Base-by-base conservation (phyloP, 2,888 invertebrate species). In the Lathronympha strigana region DNA sequence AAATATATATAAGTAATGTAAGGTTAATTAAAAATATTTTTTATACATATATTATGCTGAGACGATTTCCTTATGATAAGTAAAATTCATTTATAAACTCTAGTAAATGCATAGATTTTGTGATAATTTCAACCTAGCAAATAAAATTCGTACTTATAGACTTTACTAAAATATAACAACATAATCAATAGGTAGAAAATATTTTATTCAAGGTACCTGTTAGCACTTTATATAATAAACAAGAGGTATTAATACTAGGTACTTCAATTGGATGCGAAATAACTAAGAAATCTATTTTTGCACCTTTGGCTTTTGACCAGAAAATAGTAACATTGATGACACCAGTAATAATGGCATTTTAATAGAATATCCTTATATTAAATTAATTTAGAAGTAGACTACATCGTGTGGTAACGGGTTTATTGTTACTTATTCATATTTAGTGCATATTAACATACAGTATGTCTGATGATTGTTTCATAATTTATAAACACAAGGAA, bases 251-350 rank as follows among this genome's bases (percentile, higher is more conserved):
- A 9, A n/a, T 43, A 43, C 11, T 43, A 43, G 11, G 1, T 43
- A 11, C 33, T 33, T 8, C 21, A 19, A 43, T 19, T 43, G 6
- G 15, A 40, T 40, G 4, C 11, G 43, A 19, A 2, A 43, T 43
- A 19, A 19, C 19, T 9, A 43, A 17, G 11, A 19, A 19, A 8
- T 11, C 4, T 11, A 4, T 19, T 19, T 43, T 40, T 40, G 17
- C 36, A 36, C 19, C 1, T 49, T 38, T 15, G 38, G 23, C 15
- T 17, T 0, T 15, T 54, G 60, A 60, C 49, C 49, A 61, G 50
- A 61, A 36, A 38, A 54, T n/a, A n/a, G 15, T 36, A 31, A 31
- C 17, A 28, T 15, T 36, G n/a, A 53, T 36, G 53, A 36, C 53
- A 53, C 53, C n/a, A n/a, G n/a, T 36, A 9, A 23, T 2, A 53